A percentile compares a stretch with the other conserved stretches of the same genome.
Conservation (phyloP, 37 sponge, comb jelly and placozoan genomes). For the Haliclona indistincta region DNA sequence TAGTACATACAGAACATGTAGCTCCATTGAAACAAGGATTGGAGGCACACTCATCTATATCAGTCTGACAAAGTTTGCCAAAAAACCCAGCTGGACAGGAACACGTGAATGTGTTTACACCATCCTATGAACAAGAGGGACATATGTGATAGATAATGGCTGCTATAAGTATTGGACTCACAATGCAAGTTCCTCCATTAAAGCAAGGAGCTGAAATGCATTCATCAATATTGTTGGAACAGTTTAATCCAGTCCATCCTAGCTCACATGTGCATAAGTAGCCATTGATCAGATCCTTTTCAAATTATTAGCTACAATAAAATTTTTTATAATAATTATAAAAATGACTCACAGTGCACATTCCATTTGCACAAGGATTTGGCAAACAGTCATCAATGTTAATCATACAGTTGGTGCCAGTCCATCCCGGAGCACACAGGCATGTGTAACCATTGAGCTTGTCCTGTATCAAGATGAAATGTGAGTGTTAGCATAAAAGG, state of each 20-base stretch:
- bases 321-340: no score
- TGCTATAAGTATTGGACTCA: no score
- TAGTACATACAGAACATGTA: conserved; percentile 8
- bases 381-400: conserved; percentile 27
- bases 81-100: conserved; percentile 26
- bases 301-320: no score
- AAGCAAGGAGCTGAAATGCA: background rate
- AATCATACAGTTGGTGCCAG: conserved; percentile 19
- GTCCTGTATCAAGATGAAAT: conserved; percentile 28
- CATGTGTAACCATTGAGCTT: conserved; percentile 19
- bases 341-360: no score
- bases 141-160: no score
- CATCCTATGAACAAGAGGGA: no score
- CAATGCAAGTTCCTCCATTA: conserved; percentile 9
- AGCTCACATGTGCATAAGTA: conserved; percentile 30
- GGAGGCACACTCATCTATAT: conserved; percentile 18
- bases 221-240: conserved; percentile 27
- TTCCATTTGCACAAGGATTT: background rate
- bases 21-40: conserved; percentile 29
- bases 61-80: conserved; percentile 19
- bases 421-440: conserved; percentile 32
- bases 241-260: conserved; percentile 31
- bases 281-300: conserved; percentile 37
- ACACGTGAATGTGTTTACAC: no score
- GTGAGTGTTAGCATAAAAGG: no score